These are phyloP conservation scores for Tragulus kanchil DNA, from an alignment of 2,113 vertebrate species.

Conservation along the genomic window DNA sequence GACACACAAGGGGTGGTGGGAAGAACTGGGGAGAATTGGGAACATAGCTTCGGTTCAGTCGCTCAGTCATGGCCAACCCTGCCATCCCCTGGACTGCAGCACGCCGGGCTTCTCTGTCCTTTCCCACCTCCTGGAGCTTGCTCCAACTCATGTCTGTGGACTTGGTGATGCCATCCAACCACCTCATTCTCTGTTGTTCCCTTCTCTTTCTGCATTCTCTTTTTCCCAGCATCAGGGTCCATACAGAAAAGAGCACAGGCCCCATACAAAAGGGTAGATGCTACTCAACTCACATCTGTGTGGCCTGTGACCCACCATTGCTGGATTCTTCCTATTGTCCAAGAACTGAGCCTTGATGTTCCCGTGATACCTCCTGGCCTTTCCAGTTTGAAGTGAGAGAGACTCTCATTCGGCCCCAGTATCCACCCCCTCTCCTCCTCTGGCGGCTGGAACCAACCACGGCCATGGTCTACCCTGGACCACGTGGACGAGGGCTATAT, in stretches of 20 bases:
- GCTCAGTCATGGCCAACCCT: too few relatives aligned
- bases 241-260: background rate
- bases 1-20: background rate
- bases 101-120: too few relatives aligned
- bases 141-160: too few relatives aligned
- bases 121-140: too few relatives aligned
- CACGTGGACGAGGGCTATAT: background rate
- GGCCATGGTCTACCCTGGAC: accelerated
- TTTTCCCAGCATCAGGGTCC: too few relatives aligned
- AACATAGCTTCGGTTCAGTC: too few relatives aligned
- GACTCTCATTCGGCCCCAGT: background rate
- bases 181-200: too few relatives aligned
- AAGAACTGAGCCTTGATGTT: background rate
- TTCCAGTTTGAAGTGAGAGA: background rate
- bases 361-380: background rate
- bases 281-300: accelerated
- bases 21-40: background rate
- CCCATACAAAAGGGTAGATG: background rate
- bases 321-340: background rate
- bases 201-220: too few relatives aligned
- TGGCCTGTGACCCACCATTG: too few relatives aligned
- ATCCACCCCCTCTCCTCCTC: background rate
- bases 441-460: background rate
- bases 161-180: too few relatives aligned
- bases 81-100: too few relatives aligned